Percentiles rank a stretch among this genome's conserved stretches.
Conservation (phyloP, 2,113 vertebrate species). For the Tinamus guttatus region DNA sequence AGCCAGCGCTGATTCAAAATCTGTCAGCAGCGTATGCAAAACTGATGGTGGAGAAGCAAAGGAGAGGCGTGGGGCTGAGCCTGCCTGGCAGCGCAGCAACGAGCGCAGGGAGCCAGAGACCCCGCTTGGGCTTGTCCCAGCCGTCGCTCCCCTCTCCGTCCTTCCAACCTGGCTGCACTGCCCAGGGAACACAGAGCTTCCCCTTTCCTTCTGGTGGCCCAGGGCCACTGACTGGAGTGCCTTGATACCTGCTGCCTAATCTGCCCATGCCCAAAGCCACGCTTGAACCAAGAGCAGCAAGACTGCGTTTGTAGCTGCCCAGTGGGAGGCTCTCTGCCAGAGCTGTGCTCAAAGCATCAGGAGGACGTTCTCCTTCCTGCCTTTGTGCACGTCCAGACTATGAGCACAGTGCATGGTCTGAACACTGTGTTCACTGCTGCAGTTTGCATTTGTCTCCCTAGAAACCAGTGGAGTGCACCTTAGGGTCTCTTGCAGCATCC, state of each 20-base stretch:
- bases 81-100: not conserved
- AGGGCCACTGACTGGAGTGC: not conserved
- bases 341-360: not conserved
- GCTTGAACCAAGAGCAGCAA: not conserved
- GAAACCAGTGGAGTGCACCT: not conserved
- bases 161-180: not conserved
- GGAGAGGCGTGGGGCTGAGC: not conserved
- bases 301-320: not conserved
- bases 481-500: not conserved
- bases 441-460: not conserved
- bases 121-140: fast-evolving
- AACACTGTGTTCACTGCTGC: not conserved
- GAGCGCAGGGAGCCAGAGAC: not conserved
- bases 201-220: not conserved
- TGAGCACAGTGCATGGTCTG: not conserved
- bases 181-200: not conserved
- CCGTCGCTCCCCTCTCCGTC: not conserved
- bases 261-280: not conserved
- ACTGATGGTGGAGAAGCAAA: not conserved
- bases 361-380: not conserved
- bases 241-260: not conserved
- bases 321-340: not conserved
- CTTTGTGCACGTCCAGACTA: not conserved
- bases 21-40: not conserved
- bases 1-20: not conserved